These are phyloP conservation scores for Platynereis dumerilii DNA, from an alignment of 2,888 invertebrate species.

Conservation along the genomic window DNA sequence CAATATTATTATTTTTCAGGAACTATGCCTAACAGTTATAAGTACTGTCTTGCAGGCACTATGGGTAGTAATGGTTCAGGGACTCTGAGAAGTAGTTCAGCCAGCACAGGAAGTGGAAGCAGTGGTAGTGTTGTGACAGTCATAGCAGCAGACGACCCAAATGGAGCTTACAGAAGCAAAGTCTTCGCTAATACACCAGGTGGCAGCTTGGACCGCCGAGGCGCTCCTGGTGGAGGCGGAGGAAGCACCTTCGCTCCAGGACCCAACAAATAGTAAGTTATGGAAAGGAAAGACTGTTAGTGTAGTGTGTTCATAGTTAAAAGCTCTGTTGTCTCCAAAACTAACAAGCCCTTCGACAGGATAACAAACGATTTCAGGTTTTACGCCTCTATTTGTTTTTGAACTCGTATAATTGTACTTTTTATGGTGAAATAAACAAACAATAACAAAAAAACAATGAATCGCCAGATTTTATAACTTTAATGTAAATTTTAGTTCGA, in stretches of 20 bases:
- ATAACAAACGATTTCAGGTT: too few relatives aligned
- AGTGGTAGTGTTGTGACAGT: slow-evolving; percentile 42
- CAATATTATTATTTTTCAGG: too few relatives aligned
- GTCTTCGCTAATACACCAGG: slow-evolving; percentile 2
- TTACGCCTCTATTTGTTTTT: too few relatives aligned
- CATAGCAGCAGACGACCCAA: slow-evolving; percentile 36
- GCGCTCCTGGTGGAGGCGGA: slow-evolving; percentile 20
- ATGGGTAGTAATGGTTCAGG: slow-evolving; percentile 29
- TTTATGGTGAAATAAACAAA: too few relatives aligned
- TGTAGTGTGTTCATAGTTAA: too few relatives aligned
- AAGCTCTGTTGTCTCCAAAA: too few relatives aligned
- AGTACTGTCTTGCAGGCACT: slow-evolving; percentile 15
- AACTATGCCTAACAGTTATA: too few relatives aligned
- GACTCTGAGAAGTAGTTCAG: slow-evolving; percentile 27
- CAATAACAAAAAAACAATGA: too few relatives aligned
- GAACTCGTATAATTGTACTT: too few relatives aligned
- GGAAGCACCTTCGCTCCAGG: slow-evolving; percentile 23
- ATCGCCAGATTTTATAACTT: too few relatives aligned
- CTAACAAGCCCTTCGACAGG: too few relatives aligned
- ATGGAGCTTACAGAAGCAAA: slow-evolving; percentile 11
- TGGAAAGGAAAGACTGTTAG: neutral
- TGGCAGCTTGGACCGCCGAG: slow-evolving; percentile 10
- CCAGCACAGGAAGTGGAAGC: slow-evolving; percentile 35
- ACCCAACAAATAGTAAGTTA: slow-evolving; percentile 29
- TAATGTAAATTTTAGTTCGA: too few relatives aligned